Conservation (phyloP, 2,888 invertebrate genomes). For the Malthinus seriepunctatus region DNA sequence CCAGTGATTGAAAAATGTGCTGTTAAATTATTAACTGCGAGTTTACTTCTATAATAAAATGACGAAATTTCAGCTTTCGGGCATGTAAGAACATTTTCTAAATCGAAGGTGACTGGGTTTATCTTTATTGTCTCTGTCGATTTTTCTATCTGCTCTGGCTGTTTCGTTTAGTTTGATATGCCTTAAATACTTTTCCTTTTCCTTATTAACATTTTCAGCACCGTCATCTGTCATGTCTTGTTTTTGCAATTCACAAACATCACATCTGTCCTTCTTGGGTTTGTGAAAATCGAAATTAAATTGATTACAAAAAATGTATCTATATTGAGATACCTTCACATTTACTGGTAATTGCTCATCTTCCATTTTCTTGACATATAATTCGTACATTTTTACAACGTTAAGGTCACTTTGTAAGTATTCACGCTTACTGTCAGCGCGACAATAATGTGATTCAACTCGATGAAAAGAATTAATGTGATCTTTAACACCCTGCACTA, state of each 20-base stretch:
- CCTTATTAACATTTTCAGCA: too few relatives aligned
- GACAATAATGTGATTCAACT: neutral
- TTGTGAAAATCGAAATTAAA: conserved; percentile 23
- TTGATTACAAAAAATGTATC: conserved; percentile 17
- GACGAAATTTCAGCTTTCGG: conserved; percentile 34
- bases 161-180: neutral
- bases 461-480: neutral
- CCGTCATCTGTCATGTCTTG: neutral
- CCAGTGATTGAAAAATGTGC: conserved; percentile 22
- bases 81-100: conserved; percentile 36
- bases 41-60: conserved; percentile 35
- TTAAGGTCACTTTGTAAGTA: neutral
- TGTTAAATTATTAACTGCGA: conserved; percentile 37
- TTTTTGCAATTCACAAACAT: conserved; percentile 8
- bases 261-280: conserved; percentile 27
- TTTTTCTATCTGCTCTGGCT: neutral
- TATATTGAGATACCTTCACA: conserved; percentile 13
- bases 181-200: neutral
- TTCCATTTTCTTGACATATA: neutral
- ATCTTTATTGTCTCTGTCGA: neutral
- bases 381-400: neutral
- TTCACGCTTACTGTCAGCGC: neutral
- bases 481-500: too few relatives aligned
- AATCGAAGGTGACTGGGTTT: conserved; percentile 27
- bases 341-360: too few relatives aligned